These are phyloP conservation scores for Cetoscarus ocellatus DNA, from an alignment of 2,797 vertebrate genomes.

Conservation along the genomic window DNA sequence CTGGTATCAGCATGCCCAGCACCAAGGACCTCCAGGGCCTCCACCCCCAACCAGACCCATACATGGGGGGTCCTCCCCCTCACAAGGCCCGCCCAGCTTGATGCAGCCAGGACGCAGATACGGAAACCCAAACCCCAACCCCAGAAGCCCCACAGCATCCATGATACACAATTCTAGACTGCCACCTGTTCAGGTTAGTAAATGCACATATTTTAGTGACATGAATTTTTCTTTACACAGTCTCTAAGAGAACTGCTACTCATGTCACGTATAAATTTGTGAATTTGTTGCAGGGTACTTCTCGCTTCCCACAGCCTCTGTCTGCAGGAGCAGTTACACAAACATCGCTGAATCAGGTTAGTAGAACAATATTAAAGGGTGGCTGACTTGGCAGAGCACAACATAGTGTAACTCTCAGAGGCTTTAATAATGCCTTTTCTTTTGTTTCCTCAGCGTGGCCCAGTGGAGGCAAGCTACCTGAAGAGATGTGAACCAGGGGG, in stretches of 20 bases:
- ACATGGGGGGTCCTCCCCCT: conserved; percentile 82
- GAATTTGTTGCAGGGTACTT: conserved; percentile 73
- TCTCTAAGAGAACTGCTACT: conserved; percentile 80
- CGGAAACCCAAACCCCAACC: conserved; percentile 64
- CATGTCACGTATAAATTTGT: conserved; percentile 78
- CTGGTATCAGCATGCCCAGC: conserved; percentile 82
- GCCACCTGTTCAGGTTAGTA: conserved; percentile 74
- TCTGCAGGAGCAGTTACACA: conserved; percentile 66
- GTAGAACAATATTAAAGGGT: conserved; percentile 2
- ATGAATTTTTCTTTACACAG: conserved; percentile 48
- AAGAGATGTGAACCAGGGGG: conserved; percentile 75
- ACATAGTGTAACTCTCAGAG: not conserved
- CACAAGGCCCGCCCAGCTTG: conserved; percentile 73
- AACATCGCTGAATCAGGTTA: conserved; percentile 79
- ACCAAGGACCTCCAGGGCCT: conserved; percentile 75
- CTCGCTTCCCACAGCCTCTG: conserved; percentile 77
- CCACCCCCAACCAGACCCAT: conserved; percentile 78
- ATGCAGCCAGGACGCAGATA: conserved; percentile 77
- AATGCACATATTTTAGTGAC: not conserved
- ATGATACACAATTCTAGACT: conserved; percentile 76
- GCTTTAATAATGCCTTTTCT: not conserved
- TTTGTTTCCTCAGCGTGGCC: conserved; percentile 68
- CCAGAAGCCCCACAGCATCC: conserved; percentile 80
- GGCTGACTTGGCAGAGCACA: not conserved
- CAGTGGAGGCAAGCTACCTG: conserved; percentile 74